Conservation (phyloP, 35 echinoderm and acorn worm genomes). For the Holothuria glaberrima region DNA sequence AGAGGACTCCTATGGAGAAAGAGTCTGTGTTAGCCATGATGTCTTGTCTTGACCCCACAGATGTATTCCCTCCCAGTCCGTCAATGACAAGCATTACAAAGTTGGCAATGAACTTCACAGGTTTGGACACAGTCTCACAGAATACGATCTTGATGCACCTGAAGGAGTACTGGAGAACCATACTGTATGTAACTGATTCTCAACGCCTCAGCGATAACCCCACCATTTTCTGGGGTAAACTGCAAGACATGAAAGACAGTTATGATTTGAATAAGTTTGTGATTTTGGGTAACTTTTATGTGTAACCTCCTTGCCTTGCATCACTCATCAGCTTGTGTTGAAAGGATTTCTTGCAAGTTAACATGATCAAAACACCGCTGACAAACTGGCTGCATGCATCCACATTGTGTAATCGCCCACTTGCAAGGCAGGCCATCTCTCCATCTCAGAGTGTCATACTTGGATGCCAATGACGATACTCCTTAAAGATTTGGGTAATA, state of each 20-base stretch:
- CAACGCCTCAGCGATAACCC: constrained; percentile 29
- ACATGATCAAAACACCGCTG: constrained; percentile 53
- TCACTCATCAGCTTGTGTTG: constrained; percentile 50
- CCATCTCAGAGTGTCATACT: constrained; percentile 25
- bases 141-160: constrained; percentile 26
- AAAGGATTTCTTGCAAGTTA: constrained; percentile 48
- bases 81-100: constrained; percentile 41
- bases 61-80: constrained; percentile 27
- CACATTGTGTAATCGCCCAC: constrained; percentile 36
- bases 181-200: constrained; percentile 45
- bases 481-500: neutral
- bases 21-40: constrained; percentile 41
- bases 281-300: constrained; percentile 38
- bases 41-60: constrained; percentile 42
- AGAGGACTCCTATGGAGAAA: constrained; percentile 14
- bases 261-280: constrained; percentile 22
- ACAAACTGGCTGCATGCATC: constrained; percentile 43
- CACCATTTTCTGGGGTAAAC: constrained; percentile 51
- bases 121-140: constrained; percentile 35
- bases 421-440: constrained; percentile 36
- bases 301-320: constrained; percentile 35
- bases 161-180: constrained; percentile 44
- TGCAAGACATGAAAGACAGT: constrained; percentile 30
- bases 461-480: neutral
- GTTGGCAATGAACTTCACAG: constrained; percentile 41